phyloP scores from a whole-genome alignment of 2,888 invertebrate genomes.

The Lasioglossum figueresi region DNA sequence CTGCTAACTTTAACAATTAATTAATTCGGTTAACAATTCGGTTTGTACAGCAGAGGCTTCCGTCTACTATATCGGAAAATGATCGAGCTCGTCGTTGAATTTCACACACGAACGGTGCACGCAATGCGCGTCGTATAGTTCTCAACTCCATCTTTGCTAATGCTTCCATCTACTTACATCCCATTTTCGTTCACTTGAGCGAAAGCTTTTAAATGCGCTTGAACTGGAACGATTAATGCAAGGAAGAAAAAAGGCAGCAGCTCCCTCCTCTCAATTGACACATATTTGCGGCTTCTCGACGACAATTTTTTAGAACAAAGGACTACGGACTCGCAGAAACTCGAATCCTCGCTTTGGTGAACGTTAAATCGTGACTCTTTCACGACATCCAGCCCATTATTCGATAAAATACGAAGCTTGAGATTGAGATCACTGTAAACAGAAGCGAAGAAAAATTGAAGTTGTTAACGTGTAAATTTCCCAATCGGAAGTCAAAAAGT shows the following conservation, averaged over 20 bases:
- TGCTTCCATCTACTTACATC: conserved; percentile 22
- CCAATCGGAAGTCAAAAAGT: neutral
- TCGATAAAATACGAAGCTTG: neutral
- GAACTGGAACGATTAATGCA: conserved; percentile 16
- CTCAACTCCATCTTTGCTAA: conserved; percentile 9
- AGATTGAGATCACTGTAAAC: neutral
- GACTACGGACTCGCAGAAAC: neutral
- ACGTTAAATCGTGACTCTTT: neutral
- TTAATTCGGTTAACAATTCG: neutral
- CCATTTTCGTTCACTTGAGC: conserved; percentile 20
- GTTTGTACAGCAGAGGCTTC: neutral
- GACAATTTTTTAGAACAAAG: neutral
- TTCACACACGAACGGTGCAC: conserved; percentile 39
- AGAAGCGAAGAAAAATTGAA: neutral
- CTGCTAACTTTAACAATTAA: neutral
- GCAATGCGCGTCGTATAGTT: conserved; percentile 13
- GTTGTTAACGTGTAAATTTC: neutral
- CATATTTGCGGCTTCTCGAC: neutral
- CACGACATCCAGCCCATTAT: neutral
- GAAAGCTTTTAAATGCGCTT: conserved; percentile 14
- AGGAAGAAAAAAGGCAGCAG: neutral
- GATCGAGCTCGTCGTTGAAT: conserved; percentile 28
- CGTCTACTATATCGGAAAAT: neutral
- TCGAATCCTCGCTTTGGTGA: neutral
- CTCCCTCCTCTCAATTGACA: conserved; percentile 1